Conservation (phyloP, 2,888 invertebrate genomes). For the Drosophila cognata region DNA sequence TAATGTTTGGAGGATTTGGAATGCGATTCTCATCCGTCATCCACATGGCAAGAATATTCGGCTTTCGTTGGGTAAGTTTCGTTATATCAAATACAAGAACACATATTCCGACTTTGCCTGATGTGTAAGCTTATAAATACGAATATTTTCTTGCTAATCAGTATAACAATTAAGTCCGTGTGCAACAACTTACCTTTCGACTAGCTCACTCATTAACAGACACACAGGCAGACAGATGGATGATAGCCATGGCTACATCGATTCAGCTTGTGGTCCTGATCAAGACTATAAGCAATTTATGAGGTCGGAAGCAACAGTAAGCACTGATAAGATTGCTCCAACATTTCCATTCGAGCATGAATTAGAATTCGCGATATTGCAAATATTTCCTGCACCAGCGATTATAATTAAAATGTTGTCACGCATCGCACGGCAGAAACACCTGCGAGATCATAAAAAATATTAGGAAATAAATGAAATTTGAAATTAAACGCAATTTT, state of each 20-base stretch:
- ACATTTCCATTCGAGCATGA: slow-evolving; percentile 25
- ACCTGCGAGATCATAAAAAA: slow-evolving; percentile 51
- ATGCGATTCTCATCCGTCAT: neutral
- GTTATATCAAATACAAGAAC: neutral
- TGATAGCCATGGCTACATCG: neutral
- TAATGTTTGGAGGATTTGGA: neutral
- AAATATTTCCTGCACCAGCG: slow-evolving; percentile 8
- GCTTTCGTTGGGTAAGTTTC: slow-evolving; percentile 80
- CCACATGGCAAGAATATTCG: slow-evolving; percentile 84
- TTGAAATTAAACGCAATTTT: slow-evolving; percentile 74
- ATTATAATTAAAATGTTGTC: slow-evolving; percentile 69
- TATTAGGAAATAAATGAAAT: slow-evolving; percentile 50
- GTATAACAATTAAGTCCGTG: neutral
- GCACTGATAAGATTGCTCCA: neutral
- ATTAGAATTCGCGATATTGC: slow-evolving; percentile 23
- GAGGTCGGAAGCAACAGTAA: neutral
- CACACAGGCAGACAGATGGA: neutral
- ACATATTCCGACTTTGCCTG: neutral
- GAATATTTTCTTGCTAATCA: neutral
- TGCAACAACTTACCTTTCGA: neutral
- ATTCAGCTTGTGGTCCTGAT: neutral
- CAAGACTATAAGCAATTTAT: neutral
- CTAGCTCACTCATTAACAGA: neutral
- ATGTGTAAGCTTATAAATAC: too few species aligned
- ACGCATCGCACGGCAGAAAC: slow-evolving; percentile 43